Evolutionary conservation across 2,888 invertebrate genomes (phyloP), one percentile per base, ranked within the genome.

Genomic region (Agrilus mali): DNA sequence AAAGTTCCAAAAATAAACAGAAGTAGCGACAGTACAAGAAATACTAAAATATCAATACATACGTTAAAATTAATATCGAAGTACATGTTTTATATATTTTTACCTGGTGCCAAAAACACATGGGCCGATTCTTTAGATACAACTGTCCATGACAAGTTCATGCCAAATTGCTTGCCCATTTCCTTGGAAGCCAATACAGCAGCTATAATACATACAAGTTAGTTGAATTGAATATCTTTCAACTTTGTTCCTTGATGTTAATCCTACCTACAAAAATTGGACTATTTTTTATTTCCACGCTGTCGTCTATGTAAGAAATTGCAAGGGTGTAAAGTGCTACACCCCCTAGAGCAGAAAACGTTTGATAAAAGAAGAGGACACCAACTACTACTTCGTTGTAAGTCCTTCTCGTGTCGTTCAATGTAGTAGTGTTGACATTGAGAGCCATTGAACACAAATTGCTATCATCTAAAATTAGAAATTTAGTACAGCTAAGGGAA

Each of bases 271-370:
- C 64, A 27, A 66, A 66, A 1, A 67, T 65, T 1, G 75, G 67
- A 46, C 72, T 69, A 38, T 73, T 68, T 40, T 67, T 63, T 15
- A 65, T 68, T 17, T 68, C 63, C 0, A 74, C 71, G 54, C 79
- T 78, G 50, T 79, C 78, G 47, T 79, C 78, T 7, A 79, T 63
- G 51, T 77, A 79, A 4, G 73, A 71, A 15, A 78, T 60, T 7
- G 77, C 78, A 14, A 76, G 66, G 0, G 73, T 66, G 36, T 70
- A 71, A 50, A 73, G 74, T 0, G 73, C 69, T 27, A 72, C 56
- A 13, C 65, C 65, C 0, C 66, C 70, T 44, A 73, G 55, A 40
- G 71, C 73, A 39, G 66, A 59, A 0, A 68, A 55, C 38, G 74
- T 52, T 54, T 75, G 74, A 1, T 72, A 64, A 1, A 68, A 45